A percentile compares a stretch with the other conserved stretches of the same genome.
Evolutionary conservation across 37 sponge, comb jelly and placozoan species (phyloP).

Genomic region (Amphimedon queenslandica): DNA sequence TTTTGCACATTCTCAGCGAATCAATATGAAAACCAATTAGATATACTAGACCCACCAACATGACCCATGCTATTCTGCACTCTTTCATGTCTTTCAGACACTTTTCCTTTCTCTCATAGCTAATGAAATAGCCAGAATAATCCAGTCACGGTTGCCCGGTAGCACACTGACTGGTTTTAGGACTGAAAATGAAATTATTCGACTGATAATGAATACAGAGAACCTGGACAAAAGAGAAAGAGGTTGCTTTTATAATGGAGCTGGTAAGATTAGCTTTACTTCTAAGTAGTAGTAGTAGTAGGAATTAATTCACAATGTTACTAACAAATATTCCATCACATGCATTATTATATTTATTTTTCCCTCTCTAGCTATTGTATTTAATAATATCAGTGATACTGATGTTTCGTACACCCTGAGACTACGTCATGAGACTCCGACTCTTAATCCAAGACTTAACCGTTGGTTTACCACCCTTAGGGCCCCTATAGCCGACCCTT

Average conservation of each 20-base stretch:
- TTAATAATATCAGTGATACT: background rate
- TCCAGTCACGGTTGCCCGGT: background rate
- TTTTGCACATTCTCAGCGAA: background rate
- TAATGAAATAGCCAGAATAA: background rate
- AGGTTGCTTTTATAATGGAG: constrained; percentile 16
- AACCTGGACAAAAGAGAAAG: background rate
- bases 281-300: too few species aligned
- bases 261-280: background rate
- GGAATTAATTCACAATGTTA: too few species aligned
- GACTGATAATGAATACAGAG: background rate
- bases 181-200: background rate
- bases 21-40: too few species aligned
- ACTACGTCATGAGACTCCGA: constrained; percentile 6
- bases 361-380: background rate
- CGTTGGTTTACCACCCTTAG: background rate
- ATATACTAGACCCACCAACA: too few species aligned
- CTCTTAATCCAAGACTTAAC: background rate
- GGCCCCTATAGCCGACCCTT: background rate
- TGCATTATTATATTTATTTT: background rate
- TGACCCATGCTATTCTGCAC: too few species aligned
- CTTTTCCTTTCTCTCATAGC: background rate
- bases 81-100: too few species aligned
- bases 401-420: constrained; percentile 10
- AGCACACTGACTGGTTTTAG: background rate
- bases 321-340: too few species aligned